phyloP scores from a whole-genome alignment of 2,888 invertebrate species.

The Drosophila tanythrix region DNA sequence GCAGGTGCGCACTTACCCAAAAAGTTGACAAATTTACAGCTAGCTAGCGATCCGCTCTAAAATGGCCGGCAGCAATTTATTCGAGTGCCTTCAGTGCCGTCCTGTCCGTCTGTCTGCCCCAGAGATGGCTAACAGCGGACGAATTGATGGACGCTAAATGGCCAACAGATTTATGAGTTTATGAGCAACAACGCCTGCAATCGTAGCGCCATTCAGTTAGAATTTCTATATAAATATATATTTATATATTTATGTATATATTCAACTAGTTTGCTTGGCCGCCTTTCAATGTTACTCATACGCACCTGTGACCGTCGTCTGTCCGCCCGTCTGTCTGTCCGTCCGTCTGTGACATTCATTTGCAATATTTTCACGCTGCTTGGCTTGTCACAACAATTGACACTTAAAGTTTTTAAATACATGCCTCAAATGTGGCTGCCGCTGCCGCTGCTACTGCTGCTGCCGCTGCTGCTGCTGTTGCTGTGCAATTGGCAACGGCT shows the following conservation, averaged over 20 bases:
- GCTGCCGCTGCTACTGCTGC: slow-evolving; percentile 7
- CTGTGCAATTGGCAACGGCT: slow-evolving; percentile 27
- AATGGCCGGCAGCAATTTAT: slow-evolving; percentile 74
- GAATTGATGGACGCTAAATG: slow-evolving; percentile 78
- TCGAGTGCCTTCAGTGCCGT: slow-evolving; percentile 52
- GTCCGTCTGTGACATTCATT: slow-evolving; percentile 63
- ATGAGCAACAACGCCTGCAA: slow-evolving; percentile 63
- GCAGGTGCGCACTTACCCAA: slow-evolving; percentile 67
- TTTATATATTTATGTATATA: slow-evolving; percentile 1
- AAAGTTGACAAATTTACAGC: slow-evolving; percentile 78
- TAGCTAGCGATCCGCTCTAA: slow-evolving; percentile 48
- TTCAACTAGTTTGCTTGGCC: slow-evolving; percentile 73
- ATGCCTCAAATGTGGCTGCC: slow-evolving; percentile 48
- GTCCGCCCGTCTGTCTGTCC: slow-evolving; percentile 19
- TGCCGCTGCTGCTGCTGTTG: slow-evolving; percentile 15
- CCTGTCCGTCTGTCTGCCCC: neutral
- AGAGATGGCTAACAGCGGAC: slow-evolving; percentile 63
- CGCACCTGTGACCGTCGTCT: slow-evolving; percentile 71
- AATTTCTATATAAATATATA: slow-evolving; percentile 1
- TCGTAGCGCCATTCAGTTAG: slow-evolving; percentile 16
- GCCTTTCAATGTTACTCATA: slow-evolving; percentile 79
- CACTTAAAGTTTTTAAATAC: slow-evolving; percentile 77
- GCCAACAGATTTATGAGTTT: slow-evolving; percentile 77
- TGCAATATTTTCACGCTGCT: slow-evolving; percentile 75
- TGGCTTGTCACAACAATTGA: slow-evolving; percentile 79